Conservation (phyloP, 2,113 vertebrate genomes). For the Beaufortia kweichowensis region DNA sequence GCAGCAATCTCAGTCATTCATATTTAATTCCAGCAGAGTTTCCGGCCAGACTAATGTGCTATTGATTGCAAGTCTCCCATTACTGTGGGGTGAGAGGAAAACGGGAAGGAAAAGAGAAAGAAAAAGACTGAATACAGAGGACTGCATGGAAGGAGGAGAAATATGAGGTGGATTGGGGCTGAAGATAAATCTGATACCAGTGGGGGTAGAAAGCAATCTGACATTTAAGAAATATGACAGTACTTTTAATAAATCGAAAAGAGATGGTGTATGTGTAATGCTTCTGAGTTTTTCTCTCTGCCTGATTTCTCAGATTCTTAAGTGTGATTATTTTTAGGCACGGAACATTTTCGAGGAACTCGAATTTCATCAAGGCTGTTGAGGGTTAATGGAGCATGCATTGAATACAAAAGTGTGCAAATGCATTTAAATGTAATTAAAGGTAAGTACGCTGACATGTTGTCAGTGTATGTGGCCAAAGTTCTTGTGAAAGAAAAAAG, state of each 20-base stretch:
- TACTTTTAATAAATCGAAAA: conserved; percentile 44
- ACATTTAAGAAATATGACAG: conserved; percentile 53
- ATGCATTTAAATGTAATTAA: conserved; percentile 54
- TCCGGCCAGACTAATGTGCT: conserved; percentile 80
- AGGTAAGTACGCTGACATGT: conserved; percentile 39
- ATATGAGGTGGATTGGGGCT: conserved; percentile 50
- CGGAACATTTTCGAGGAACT: background rate
- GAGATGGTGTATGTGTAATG: background rate
- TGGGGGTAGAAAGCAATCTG: conserved; percentile 38
- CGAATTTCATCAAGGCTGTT: conserved; percentile 15
- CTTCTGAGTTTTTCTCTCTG: background rate
- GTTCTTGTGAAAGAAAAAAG: conserved; percentile 40
- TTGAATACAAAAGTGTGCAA: conserved; percentile 33
- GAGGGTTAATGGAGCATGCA: background rate
- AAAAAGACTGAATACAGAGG: conserved; percentile 46
- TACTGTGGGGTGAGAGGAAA: conserved; percentile 65
- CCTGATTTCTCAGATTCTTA: background rate
- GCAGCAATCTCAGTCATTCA: conserved; percentile 80
- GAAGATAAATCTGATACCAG: conserved; percentile 38
- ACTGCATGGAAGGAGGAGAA: conserved; percentile 55
- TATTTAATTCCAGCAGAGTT: conserved; percentile 80
- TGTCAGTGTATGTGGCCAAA: conserved; percentile 23
- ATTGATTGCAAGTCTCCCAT: conserved; percentile 81
- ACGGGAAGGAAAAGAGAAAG: conserved; percentile 33
- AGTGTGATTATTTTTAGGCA: conserved; percentile 14